Evolutionary conservation across 2,797 vertebrate species (phyloP).

Genomic region (Margarornis squamiger): DNA sequence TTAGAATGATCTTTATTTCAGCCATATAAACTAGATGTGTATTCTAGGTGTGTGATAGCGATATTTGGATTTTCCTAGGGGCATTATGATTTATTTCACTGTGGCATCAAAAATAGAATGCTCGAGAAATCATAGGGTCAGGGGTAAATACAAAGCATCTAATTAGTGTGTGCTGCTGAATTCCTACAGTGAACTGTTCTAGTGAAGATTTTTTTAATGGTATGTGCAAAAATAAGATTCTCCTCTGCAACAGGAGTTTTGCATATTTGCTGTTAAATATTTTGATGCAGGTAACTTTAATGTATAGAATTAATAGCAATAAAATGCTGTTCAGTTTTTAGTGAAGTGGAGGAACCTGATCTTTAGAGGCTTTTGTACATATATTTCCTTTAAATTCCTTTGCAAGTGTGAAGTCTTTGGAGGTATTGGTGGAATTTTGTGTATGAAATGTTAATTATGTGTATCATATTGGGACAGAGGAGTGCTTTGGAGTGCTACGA

Average conservation of each 20-base stretch:
- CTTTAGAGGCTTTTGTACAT: neutral
- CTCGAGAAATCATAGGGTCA: neutral
- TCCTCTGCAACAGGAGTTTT: neutral
- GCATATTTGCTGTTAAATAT: neutral
- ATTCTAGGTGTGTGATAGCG: neutral
- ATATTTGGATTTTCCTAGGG: neutral
- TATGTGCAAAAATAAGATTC: neutral
- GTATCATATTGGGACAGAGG: neutral
- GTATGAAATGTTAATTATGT: neutral
- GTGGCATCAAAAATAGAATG: neutral
- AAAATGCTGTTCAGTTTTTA: neutral
- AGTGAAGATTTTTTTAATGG: neutral
- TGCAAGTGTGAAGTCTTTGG: neutral
- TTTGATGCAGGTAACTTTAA: neutral
- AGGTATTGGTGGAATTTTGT: rapidly evolving
- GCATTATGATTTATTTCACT: neutral
- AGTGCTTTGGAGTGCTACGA: neutral
- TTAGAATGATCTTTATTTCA: neutral
- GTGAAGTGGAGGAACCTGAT: neutral
- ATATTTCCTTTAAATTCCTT: neutral
- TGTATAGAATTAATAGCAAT: neutral
- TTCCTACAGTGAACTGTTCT: constrained; percentile 15
- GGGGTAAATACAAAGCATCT: neutral
- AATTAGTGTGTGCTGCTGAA: constrained; percentile 10
- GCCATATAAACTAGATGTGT: neutral